A percentile compares a stretch with the other conserved stretches of the same genome.
phyloP scores from a whole-genome alignment of 2,888 invertebrate genomes.

The Abrostola tripartita region DNA sequence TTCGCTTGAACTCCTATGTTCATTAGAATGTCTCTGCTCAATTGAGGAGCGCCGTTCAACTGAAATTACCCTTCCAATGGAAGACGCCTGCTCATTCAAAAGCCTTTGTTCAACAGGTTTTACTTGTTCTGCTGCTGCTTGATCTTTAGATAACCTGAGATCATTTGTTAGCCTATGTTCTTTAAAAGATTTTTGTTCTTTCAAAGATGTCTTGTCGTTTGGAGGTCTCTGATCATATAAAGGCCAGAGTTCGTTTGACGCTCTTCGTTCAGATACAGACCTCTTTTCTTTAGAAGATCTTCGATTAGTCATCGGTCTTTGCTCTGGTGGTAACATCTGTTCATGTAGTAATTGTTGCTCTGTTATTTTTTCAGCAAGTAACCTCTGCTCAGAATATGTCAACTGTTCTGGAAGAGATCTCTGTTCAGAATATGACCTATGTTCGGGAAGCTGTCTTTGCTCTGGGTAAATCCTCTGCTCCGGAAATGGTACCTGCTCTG shows the following conservation, averaged over 20 bases:
- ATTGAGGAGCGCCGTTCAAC: constrained; percentile 6
- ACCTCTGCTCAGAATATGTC: constrained; percentile 21
- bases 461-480: constrained; percentile 24
- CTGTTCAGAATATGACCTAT: constrained; percentile 18
- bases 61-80: constrained; percentile 1
- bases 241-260: constrained; percentile 34
- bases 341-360: constrained; percentile 28
- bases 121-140: constrained; percentile 13
- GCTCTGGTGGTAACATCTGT: constrained; percentile 32
- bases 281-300: constrained; percentile 39
- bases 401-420: constrained; percentile 21
- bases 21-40: constrained; percentile 3
- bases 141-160: constrained; percentile 11
- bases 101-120: constrained; percentile 14
- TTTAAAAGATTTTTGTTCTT: constrained; percentile 21
- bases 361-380: constrained; percentile 8
- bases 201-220: constrained; percentile 21
- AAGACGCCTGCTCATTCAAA: constrained; percentile 17
- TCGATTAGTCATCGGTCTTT: constrained; percentile 22
- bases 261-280: constrained; percentile 25
- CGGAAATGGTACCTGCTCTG: constrained; percentile 7
- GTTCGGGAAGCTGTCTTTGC: constrained; percentile 16
- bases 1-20: not conserved
- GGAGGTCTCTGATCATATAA: constrained; percentile 28
- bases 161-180: constrained; percentile 23